These are phyloP conservation scores for Solea senegalensis DNA, from an alignment of 2,113 vertebrate species.

Conservation along the genomic window DNA sequence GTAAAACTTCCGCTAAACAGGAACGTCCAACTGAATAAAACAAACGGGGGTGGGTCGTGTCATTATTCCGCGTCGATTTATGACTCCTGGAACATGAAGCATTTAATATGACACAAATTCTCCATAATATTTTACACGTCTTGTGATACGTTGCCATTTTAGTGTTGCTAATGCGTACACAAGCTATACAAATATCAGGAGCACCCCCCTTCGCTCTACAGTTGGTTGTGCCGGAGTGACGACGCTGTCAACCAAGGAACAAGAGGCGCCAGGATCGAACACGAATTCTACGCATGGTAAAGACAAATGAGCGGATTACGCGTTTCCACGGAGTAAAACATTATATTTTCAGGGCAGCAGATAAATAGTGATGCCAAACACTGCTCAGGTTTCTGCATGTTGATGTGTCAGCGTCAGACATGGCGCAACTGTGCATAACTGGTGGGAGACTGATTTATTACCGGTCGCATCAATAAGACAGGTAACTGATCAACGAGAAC, in stretches of 20 bases:
- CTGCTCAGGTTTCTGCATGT: background rate
- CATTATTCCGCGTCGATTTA: too few relatives aligned
- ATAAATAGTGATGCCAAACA: background rate
- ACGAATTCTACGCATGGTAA: background rate
- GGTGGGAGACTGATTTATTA: constrained; percentile 1
- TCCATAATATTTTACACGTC: background rate
- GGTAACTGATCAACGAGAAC: constrained; percentile 33
- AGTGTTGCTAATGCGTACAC: rapidly evolving
- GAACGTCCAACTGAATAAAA: constrained; percentile 33
- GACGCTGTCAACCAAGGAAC: constrained; percentile 13
- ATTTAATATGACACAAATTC: too few relatives aligned
- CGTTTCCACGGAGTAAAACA: background rate
- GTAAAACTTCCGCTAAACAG: constrained; percentile 76
- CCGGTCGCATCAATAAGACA: constrained; percentile 6
- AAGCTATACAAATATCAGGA: rapidly evolving
- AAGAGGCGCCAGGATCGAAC: background rate
- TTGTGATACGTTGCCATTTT: background rate
- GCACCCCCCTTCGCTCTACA: background rate
- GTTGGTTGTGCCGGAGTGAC: background rate
- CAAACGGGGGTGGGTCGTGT: rapidly evolving
- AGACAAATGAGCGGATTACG: background rate
- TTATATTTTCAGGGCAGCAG: background rate
- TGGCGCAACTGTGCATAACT: constrained; percentile 43
- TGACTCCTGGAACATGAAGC: too few relatives aligned
- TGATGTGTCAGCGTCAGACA: constrained; percentile 10